Evolutionary conservation across 2,888 invertebrate species (phyloP).

Genomic region (Ramazzottius varieornatus): DNA sequence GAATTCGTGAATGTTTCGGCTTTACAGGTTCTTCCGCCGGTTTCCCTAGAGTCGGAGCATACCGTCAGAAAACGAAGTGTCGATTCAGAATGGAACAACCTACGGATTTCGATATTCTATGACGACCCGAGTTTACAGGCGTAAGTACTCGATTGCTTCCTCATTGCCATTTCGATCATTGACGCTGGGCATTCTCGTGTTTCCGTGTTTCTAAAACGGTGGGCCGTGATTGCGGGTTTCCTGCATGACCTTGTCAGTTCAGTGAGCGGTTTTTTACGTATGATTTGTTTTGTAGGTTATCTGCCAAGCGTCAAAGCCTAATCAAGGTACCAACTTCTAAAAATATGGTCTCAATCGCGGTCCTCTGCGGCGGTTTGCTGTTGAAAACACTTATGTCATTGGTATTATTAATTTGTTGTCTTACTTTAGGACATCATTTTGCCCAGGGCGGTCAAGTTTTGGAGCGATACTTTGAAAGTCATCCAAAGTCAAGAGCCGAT

Average conservation of each 20-base stretch:
- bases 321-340: not conserved
- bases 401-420: too few species aligned
- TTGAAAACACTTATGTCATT: too few species aligned
- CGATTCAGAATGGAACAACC: not conserved
- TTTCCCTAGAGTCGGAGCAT: not conserved
- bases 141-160: not conserved
- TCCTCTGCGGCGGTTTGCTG: too few species aligned
- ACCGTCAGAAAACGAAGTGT: not conserved
- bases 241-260: too few species aligned
- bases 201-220: not conserved
- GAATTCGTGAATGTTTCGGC: too few species aligned
- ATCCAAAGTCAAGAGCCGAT: conserved; percentile 59
- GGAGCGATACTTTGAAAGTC: conserved; percentile 71
- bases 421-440: conserved; percentile 42
- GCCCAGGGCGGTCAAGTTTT: conserved; percentile 69
- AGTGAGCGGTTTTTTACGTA: too few species aligned
- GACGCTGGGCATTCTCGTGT: not conserved
- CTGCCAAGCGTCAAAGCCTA: not conserved
- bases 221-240: too few species aligned
- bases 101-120: not conserved
- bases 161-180: too few species aligned
- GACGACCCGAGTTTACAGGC: not conserved
- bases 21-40: not conserved
- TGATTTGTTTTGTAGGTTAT: not conserved
- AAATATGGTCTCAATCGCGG: too few species aligned